Conservation (phyloP, 30 jellyfish, hydroid and myxozoan genomes). For the Sanderia malayensis region DNA sequence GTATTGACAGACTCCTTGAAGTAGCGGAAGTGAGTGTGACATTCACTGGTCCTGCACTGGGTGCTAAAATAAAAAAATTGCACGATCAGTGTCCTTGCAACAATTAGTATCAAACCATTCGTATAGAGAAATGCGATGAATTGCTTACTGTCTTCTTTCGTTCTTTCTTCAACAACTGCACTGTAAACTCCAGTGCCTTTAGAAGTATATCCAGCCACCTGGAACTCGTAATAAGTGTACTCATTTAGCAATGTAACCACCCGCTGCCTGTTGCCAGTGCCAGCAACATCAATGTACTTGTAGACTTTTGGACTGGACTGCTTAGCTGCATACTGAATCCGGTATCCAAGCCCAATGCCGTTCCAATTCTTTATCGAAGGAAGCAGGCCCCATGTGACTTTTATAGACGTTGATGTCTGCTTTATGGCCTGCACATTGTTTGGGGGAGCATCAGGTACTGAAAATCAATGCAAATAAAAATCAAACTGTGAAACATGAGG, state of each 20-base stretch:
- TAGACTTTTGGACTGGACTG: constrained; percentile 14
- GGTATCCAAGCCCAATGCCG: constrained; percentile 29
- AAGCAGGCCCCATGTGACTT: constrained; percentile 24
- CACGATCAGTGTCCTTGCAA: no score
- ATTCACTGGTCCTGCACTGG: constrained; percentile 35
- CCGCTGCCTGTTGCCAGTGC: constrained; percentile 13
- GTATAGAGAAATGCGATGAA: no score
- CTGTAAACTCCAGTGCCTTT: constrained; percentile 53
- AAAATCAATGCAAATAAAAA: neutral
- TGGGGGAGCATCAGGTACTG: constrained; percentile 45
- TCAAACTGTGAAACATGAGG: no score
- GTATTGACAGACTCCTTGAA: constrained; percentile 16
- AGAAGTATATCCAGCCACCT: constrained; percentile 43
- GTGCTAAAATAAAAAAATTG: neutral
- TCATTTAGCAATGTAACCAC: constrained; percentile 1
- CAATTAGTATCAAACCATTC: no score
- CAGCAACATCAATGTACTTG: constrained; percentile 1
- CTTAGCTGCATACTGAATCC: constrained; percentile 13
- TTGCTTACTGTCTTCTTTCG: constrained; percentile 46
- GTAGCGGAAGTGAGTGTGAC: constrained; percentile 21
- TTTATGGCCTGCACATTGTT: neutral
- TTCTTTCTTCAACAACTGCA: constrained; percentile 44
- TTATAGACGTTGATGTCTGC: constrained; percentile 5
- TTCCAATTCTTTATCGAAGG: neutral
- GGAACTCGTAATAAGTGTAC: constrained; percentile 34